These are phyloP conservation scores for Periplaneta americana DNA, from an alignment of 1,140 invertebrate species.

Conservation along the genomic window DNA sequence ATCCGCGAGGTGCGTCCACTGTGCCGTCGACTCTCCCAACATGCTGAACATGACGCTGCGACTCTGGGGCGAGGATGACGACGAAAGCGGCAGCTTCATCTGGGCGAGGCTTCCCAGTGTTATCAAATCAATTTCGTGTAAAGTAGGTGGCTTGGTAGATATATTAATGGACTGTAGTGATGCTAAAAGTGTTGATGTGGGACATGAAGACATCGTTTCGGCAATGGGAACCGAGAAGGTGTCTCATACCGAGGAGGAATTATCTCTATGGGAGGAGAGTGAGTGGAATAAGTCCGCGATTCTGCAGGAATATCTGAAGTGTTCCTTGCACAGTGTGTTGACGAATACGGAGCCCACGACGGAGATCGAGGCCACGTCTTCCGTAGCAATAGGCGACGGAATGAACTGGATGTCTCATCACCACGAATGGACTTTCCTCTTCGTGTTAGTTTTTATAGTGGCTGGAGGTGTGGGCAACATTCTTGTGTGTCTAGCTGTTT, in stretches of 20 bases:
- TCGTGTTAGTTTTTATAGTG: slow-evolving; percentile 74
- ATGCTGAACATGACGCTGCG: neutral
- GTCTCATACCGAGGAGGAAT: neutral
- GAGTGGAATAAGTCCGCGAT: neutral
- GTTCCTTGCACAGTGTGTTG: neutral
- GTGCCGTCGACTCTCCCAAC: neutral
- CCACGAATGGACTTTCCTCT: slow-evolving; percentile 72
- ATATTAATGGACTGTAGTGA: neutral
- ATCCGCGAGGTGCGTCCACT: neutral
- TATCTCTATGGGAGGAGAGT: neutral
- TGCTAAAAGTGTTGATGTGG: neutral
- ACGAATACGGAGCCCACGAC: neutral
- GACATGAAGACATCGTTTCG: neutral
- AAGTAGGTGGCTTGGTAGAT: neutral
- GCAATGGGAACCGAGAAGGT: neutral
- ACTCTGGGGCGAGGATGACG: neutral
- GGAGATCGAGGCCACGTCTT: neutral
- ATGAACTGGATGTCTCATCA: slow-evolving; percentile 17
- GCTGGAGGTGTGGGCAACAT: slow-evolving; percentile 88
- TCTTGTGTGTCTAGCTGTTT: slow-evolving; percentile 84
- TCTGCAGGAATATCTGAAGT: neutral
- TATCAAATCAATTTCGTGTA: neutral
- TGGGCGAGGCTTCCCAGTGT: neutral
- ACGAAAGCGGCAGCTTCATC: neutral
- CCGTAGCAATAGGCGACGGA: neutral